A percentile compares a stretch with the other conserved stretches of the same genome.
Evolutionary conservation across 2,888 invertebrate species (phyloP).

Genomic region (Mythimna pallens): DNA sequence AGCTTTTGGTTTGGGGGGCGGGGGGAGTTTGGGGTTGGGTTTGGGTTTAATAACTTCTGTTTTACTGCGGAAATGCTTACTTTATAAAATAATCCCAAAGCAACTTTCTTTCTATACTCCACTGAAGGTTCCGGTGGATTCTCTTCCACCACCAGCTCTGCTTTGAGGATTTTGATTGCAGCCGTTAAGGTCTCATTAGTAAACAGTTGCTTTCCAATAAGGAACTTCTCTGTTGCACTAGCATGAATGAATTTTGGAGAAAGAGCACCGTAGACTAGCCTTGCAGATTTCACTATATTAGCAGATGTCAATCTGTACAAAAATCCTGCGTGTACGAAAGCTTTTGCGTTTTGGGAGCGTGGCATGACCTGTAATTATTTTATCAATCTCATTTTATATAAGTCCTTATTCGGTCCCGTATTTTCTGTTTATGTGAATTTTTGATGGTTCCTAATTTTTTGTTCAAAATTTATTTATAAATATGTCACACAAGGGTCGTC

Average conservation of each 20-base stretch:
- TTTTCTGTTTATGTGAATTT: too few relatives aligned
- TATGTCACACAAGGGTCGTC: too few relatives aligned
- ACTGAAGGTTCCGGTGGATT: constrained; percentile 89
- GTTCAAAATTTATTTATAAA: too few relatives aligned
- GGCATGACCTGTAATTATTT: constrained; percentile 91
- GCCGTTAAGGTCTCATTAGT: constrained; percentile 82
- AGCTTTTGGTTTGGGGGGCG: too few relatives aligned
- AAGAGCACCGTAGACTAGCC: constrained; percentile 91
- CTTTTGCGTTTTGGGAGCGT: constrained; percentile 93
- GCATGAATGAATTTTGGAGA: constrained; percentile 85
- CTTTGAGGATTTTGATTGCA: constrained; percentile 69
- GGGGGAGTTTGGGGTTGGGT: too few relatives aligned
- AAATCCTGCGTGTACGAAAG: constrained; percentile 94
- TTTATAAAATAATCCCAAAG: constrained; percentile 92
- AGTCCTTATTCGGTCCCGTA: too few relatives aligned
- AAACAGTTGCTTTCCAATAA: constrained; percentile 82
- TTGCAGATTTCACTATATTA: constrained; percentile 75
- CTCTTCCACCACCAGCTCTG: constrained; percentile 73
- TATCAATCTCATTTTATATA: background rate
- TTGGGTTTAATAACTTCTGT: background rate
- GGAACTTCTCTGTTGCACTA: constrained; percentile 85
- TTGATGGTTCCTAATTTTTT: too few relatives aligned
- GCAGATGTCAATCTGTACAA: constrained; percentile 79
- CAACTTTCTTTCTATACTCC: constrained; percentile 90
- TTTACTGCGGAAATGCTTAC: constrained; percentile 71